These are phyloP conservation scores for Nyctereutes procyonoides DNA, from an alignment of 2,113 vertebrate genomes.

Conservation along the genomic window DNA sequence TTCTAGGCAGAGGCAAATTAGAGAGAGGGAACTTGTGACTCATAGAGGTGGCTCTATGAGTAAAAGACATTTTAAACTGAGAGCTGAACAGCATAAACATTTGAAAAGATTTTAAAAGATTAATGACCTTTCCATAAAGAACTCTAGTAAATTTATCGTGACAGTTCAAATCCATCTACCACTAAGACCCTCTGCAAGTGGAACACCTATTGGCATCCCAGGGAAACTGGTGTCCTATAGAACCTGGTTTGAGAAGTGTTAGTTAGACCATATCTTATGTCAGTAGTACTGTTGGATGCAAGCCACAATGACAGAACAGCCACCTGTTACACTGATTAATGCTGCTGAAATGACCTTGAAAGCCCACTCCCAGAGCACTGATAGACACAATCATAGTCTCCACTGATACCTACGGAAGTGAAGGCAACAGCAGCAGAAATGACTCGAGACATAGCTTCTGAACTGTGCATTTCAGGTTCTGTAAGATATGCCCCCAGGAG, in stretches of 20 bases:
- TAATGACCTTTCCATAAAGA: background rate
- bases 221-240: background rate
- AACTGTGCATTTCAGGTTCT: background rate
- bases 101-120: background rate
- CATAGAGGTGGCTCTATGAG: no score
- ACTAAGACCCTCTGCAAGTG: background rate
- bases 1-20: background rate
- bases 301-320: background rate
- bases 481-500: background rate
- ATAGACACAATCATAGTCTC: background rate
- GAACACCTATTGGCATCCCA: no score
- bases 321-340: no score
- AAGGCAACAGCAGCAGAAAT: background rate
- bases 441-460: background rate
- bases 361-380: no score
- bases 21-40: background rate
- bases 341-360: background rate
- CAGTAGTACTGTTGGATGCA: no score
- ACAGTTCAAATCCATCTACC: background rate
- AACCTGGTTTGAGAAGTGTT: background rate
- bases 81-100: background rate
- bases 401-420: background rate
- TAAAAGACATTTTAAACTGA: background rate
- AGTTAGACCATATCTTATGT: background rate
- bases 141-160: background rate